phyloP scores from a whole-genome alignment of 2,113 vertebrate genomes.

The Ammodytes marinus region DNA sequence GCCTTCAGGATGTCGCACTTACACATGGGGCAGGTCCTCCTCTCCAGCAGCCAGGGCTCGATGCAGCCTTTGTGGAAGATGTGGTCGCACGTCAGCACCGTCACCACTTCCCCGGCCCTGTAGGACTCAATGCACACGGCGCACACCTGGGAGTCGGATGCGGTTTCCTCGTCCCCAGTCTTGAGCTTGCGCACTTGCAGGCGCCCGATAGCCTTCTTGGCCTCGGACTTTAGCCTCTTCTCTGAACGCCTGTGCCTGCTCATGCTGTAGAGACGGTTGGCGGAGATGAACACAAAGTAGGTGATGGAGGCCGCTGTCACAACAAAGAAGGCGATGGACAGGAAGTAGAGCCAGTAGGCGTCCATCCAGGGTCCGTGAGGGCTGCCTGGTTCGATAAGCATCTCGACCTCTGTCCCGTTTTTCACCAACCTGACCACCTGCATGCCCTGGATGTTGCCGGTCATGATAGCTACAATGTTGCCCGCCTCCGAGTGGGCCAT shows the following conservation, averaged over 20 bases:
- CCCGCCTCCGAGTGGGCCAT: conserved; percentile 77
- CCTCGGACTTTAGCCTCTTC: conserved; percentile 88
- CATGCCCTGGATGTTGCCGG: conserved; percentile 75
- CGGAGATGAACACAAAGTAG: conserved; percentile 81
- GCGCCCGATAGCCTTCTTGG: conserved; percentile 90
- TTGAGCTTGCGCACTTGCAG: conserved; percentile 90
- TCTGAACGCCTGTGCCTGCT: conserved; percentile 69
- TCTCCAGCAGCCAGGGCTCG: conserved; percentile 94
- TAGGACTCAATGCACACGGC: conserved; percentile 94
- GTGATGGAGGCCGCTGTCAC: conserved; percentile 75
- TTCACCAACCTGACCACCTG: conserved; percentile 62
- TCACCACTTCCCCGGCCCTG: conserved; percentile 90
- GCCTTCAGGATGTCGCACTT: conserved; percentile 94
- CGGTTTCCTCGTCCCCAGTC: conserved; percentile 89
- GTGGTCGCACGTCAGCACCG: conserved; percentile 94
- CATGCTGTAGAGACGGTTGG: conserved; percentile 72
- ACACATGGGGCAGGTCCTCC: conserved; percentile 94
- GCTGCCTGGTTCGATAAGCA: conserved; percentile 63
- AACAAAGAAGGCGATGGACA: conserved; percentile 83
- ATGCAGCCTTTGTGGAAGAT: conserved; percentile 93
- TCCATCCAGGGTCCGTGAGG: conserved; percentile 74
- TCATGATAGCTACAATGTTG: conserved; percentile 74
- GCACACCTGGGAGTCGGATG: conserved; percentile 88
- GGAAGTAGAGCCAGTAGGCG: conserved; percentile 82
- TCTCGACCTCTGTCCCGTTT: conserved; percentile 62